Percentiles rank a stretch among this genome's conserved stretches.
phyloP scores from a whole-genome alignment of 92 coral and sea anemone species.

The Epizoanthus stellaris region DNA sequence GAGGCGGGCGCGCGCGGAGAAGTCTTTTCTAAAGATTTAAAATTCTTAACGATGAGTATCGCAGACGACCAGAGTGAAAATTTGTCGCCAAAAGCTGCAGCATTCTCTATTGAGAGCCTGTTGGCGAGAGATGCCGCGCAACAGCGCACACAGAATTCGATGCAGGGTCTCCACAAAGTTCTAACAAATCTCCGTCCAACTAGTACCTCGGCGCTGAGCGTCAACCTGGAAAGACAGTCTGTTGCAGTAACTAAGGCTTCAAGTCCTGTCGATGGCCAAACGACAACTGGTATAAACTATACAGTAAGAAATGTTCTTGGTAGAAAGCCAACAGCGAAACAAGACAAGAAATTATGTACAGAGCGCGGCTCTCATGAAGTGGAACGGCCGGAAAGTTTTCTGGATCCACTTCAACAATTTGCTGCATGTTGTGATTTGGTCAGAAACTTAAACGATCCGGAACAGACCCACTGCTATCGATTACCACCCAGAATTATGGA shows the following conservation, averaged over 20 bases:
- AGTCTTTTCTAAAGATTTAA: not conserved
- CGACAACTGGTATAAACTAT: not conserved
- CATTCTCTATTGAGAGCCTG: constrained; percentile 81
- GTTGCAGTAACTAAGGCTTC: not conserved
- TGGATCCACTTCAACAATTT: constrained; percentile 65
- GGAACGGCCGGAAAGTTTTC: not conserved
- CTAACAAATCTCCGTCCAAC: constrained; percentile 7
- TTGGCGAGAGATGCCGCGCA: constrained; percentile 23
- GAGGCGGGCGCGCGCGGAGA: constrained; percentile 9
- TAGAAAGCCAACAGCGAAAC: not conserved
- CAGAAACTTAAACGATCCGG: constrained; percentile 52
- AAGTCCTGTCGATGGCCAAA: not conserved
- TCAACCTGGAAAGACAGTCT: constrained; percentile 13
- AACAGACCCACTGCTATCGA: constrained; percentile 39
- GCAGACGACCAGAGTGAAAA: constrained; percentile 45
- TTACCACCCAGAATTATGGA: constrained; percentile 52
- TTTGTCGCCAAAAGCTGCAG: constrained; percentile 84
- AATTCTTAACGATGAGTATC: constrained; percentile 30
- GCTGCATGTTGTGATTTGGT: constrained; percentile 76
- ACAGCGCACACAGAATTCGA: constrained; percentile 48
- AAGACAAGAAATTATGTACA: not conserved
- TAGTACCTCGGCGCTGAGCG: not conserved
- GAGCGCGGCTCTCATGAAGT: constrained; percentile 7
- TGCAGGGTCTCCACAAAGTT: constrained; percentile 26
- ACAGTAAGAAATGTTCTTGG: constrained; percentile 1